These are phyloP conservation scores for Ctenosaura bakeri DNA, from an alignment of 2,797 vertebrate species.

Conservation along the genomic window DNA sequence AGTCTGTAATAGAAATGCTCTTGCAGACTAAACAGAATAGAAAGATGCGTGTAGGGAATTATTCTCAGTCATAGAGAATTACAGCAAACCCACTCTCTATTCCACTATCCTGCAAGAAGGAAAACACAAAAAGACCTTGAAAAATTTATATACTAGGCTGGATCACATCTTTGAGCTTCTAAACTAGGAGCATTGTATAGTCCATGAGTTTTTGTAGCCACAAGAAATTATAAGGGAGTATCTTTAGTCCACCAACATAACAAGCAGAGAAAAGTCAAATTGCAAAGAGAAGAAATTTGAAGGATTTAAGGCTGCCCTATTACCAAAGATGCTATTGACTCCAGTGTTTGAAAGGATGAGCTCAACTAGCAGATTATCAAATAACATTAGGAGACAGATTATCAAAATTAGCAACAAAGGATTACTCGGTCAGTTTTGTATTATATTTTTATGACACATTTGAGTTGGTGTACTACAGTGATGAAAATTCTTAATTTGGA, in stretches of 20 bases:
- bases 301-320: neutral
- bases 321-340: neutral
- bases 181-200: slow-evolving; percentile 44
- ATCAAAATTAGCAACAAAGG: neutral
- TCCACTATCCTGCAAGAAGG: slow-evolving; percentile 42
- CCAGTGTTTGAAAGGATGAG: too few relatives aligned
- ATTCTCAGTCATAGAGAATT: neutral
- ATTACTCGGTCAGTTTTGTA: neutral
- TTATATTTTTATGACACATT: neutral
- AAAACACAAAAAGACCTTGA: slow-evolving; percentile 52
- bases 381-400: too few relatives aligned
- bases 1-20: neutral
- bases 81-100: fast-evolving
- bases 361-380: too few relatives aligned
- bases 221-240: neutral
- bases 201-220: neutral
- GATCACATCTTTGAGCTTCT: slow-evolving; percentile 63
- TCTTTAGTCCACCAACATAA: neutral
- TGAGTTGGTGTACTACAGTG: neutral
- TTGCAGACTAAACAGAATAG: slow-evolving; percentile 14
- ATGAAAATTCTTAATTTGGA: neutral
- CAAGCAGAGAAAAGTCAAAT: neutral
- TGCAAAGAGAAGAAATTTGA: neutral
- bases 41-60: neutral
- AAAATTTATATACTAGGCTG: slow-evolving; percentile 56